phyloP scores from a whole-genome alignment of 2,113 vertebrate species.

The Dicerorhinus sumatrensis region DNA sequence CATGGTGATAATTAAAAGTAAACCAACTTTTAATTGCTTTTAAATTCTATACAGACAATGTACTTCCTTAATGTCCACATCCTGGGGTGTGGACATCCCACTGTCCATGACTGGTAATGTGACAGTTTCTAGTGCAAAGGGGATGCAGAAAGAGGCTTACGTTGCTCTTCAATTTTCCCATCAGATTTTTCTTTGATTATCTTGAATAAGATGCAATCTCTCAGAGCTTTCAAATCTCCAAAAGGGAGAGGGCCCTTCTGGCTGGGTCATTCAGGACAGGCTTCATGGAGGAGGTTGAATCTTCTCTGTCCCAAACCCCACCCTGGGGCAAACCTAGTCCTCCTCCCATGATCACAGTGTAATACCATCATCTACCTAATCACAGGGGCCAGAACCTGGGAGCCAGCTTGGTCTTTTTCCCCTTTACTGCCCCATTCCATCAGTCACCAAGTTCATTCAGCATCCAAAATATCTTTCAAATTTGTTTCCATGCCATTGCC shows the following conservation, averaged over 20 bases:
- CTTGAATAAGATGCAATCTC: background rate
- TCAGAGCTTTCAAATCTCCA: background rate
- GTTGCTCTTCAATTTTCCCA: background rate
- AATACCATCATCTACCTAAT: background rate
- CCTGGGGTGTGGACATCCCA: background rate
- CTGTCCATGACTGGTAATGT: background rate
- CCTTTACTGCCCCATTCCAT: background rate
- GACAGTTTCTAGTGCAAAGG: background rate
- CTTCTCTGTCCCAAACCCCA: background rate
- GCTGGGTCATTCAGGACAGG: background rate
- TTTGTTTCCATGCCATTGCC: background rate
- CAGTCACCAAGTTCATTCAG: background rate
- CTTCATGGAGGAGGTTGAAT: background rate
- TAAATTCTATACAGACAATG: background rate
- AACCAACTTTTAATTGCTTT: background rate
- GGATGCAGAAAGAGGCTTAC: background rate
- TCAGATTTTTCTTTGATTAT: background rate
- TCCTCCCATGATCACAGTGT: background rate
- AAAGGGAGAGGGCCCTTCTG: background rate
- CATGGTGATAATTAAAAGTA: background rate
- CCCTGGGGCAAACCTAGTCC: background rate
- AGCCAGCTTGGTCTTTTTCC: background rate
- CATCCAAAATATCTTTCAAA: background rate
- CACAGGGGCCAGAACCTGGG: background rate
- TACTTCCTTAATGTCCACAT: background rate